Percentiles rank a stretch among this genome's conserved stretches.
Conservation (phyloP, 2,888 invertebrate species). For the Andrena marginata region DNA sequence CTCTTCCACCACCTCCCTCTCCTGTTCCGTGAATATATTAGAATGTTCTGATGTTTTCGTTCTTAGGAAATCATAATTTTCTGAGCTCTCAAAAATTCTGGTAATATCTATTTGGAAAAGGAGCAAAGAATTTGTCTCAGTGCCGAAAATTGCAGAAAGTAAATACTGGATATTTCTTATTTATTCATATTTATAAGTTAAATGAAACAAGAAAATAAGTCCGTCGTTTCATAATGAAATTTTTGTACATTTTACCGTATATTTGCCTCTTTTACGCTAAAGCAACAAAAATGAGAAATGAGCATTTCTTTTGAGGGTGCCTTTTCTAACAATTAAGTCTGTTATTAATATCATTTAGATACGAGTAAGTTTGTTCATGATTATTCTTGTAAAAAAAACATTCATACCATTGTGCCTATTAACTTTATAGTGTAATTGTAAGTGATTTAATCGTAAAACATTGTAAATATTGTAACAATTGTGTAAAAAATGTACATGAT, state of each 20-base stretch:
- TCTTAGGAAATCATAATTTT: slow-evolving; percentile 16
- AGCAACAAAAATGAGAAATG: neutral
- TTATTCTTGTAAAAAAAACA: slow-evolving; percentile 72
- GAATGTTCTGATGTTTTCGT: slow-evolving; percentile 10
- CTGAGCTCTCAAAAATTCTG: slow-evolving; percentile 4
- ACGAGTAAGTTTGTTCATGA: slow-evolving; percentile 74
- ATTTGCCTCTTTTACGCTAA: neutral
- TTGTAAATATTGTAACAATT: slow-evolving; percentile 62
- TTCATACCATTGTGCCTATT: slow-evolving; percentile 77
- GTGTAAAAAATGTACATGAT: slow-evolving; percentile 57
- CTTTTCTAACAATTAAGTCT: slow-evolving; percentile 20
- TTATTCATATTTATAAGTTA: slow-evolving; percentile 11
- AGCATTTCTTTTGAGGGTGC: neutral
- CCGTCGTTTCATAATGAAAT: slow-evolving; percentile 4
- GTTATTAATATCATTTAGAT: slow-evolving; percentile 5
- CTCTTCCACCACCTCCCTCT: slow-evolving; percentile 94
- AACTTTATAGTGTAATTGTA: slow-evolving; percentile 56
- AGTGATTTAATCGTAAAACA: slow-evolving; percentile 25
- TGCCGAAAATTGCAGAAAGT: neutral
- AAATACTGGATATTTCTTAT: slow-evolving; percentile 5
- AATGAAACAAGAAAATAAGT: neutral
- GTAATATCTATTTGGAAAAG: neutral
- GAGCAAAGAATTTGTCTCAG: neutral
- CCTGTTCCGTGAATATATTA: slow-evolving; percentile 87
- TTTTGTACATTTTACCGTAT: neutral